phyloP scores from a whole-genome alignment of 2,888 invertebrate genomes.

The Meandrusa payeni region DNA sequence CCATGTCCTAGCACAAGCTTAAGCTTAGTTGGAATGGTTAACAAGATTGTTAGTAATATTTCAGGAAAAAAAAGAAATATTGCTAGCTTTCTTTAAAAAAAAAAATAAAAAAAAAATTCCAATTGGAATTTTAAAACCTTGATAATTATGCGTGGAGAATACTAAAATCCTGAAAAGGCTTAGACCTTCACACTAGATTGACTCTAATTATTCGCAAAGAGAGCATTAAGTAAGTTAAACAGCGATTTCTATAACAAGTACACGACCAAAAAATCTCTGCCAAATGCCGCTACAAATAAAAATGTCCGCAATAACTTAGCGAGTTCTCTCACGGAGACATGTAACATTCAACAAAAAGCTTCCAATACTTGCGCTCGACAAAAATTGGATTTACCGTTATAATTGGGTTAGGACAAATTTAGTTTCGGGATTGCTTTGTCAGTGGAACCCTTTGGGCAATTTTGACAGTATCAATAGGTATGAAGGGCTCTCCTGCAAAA shows the following conservation, averaged over 20 bases:
- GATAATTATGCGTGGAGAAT: no score
- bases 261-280: not conserved
- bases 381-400: slow-evolving; percentile 17
- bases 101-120: no score
- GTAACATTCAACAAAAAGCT: slow-evolving; percentile 10
- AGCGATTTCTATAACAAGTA: not conserved
- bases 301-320: slow-evolving; percentile 9
- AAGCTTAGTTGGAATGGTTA: no score
- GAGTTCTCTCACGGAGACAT: slow-evolving; percentile 10
- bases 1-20: no score
- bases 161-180: no score
- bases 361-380: not conserved
- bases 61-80: no score
- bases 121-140: no score
- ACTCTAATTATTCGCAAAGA: no score
- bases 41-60: no score
- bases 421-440: slow-evolving; percentile 16
- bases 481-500: slow-evolving; percentile 5
- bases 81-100: no score
- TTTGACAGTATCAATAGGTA: slow-evolving; percentile 11
- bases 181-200: no score
- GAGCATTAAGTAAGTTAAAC: no score
- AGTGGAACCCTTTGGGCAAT: slow-evolving; percentile 9
- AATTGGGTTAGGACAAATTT: slow-evolving; percentile 17
- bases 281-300: slow-evolving; percentile 2